Evolutionary conservation across 2,888 invertebrate species (phyloP), one percentile per base, ranked within the genome.

Genomic region (Mantis religiosa): DNA sequence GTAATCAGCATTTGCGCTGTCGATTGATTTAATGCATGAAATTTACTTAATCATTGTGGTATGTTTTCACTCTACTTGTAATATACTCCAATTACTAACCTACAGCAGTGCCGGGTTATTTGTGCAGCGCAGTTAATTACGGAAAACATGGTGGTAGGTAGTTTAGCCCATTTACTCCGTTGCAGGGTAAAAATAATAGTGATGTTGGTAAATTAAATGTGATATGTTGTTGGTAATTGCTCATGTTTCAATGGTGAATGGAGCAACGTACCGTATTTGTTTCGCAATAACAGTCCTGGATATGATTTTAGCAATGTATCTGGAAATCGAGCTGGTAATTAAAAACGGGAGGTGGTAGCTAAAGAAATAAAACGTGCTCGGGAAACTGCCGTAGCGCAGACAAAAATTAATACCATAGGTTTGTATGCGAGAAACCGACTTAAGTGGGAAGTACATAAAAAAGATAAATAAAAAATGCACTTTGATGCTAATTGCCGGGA

Each of bases 401-500:
- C 20, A 0, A n/a, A 71, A 20, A 15, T 20, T 71, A 71, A 71
- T 71, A 25, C 6, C 54, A 20, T 71, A 71, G 54, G 20, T 4
- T 71, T 8, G 6, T 71, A 71, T 71, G 25, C 25, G 25, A 71
- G 6, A 71, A 71, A 15, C 4, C 54, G 54, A 20, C 6, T 71
- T 71, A 25, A 25, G 54, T 0, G 25, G 54, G 20, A 71, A 71
- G 54, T 4, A 71, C 54, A 71, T 71, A 71, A 20, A 71, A 71
- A 54, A 71, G 3, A 3, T 3, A 0, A 71, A 86, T 81, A n/a
- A n/a, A n/a, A n/a, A n/a, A n/a, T n/a, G n/a, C n/a, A n/a, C n/a
- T 86, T 9, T 30, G 71, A 28, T 86, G 86, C 81, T 86, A 86
- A 86, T 86, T 86, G 81, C 85, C 71, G 86, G 81, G 41, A 47